Base-by-base conservation (phyloP, 2,797 vertebrate species). In the Kryptopterus vitreolus region DNA sequence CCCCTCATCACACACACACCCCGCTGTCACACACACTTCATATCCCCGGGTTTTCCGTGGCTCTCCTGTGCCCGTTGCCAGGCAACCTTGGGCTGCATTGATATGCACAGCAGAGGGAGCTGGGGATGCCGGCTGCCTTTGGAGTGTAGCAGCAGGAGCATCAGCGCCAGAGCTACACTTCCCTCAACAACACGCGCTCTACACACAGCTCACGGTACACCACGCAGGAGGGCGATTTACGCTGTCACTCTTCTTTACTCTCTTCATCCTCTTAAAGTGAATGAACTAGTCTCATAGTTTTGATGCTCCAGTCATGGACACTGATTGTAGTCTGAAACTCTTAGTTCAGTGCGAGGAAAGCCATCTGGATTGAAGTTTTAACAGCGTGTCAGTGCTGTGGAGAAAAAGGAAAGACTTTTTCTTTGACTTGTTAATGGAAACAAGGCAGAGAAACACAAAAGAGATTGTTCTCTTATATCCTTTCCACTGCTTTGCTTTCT, bases 81-180 rank as follows among this genome's bases (percentile, higher is more conserved):
- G 91, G 95, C 95, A 95, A 96, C 95, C 89, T 3, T 2, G 81
- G 82, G 90, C 93, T 93, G 90, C 93, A 95, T 95, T 95, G 94
- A 95, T 93, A 95, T 94, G 93, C 90, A 88, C 86, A 87, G 88
- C 88, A 91, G 91, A 92, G 91, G 92, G 91, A 90, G 92, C 87
- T 91, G 92, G 94, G 94, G 90, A 92, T 91, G 92, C 92, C 93
- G 91, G 87, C 87, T 84, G 88, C 87, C 86, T 89, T 89, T 87
- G 88, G 88, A 93, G 89, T 68, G 57, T 90, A 68, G 63, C 76
- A 78, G 76, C 63, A 78, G 76, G 76, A 78, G 52, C 76, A 48
- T 76, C 33, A 68, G n/a, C 3, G 18, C 35, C 20, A 0, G 31
- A 53, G 76, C 62, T 81, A 69, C 55, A 84, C 79, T 81, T 43